These are phyloP conservation scores for Malurus cyaneus DNA, from an alignment of 2,113 vertebrate species.

Conservation along the genomic window DNA sequence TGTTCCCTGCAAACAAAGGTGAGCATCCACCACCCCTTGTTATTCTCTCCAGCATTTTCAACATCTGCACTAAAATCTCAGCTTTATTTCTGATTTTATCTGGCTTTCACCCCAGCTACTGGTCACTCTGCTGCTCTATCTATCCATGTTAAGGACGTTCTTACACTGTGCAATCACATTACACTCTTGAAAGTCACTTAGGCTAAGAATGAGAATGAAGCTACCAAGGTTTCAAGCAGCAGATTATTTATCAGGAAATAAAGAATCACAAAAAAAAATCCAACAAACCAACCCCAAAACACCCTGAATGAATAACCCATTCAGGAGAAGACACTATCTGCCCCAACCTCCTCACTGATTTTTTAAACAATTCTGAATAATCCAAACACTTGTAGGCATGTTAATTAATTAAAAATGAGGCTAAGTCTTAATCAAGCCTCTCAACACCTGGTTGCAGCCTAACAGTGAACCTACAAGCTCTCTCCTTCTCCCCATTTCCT, in stretches of 20 bases:
- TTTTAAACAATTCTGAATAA: background rate
- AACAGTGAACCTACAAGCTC: background rate
- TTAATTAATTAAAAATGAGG: background rate
- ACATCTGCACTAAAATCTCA: background rate
- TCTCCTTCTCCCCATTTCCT: background rate
- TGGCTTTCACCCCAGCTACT: background rate
- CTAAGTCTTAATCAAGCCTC: background rate
- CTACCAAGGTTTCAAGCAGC: background rate
- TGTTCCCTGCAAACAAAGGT: background rate
- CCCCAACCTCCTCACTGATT: background rate
- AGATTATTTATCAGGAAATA: background rate
- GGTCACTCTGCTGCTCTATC: background rate
- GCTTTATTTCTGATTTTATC: background rate
- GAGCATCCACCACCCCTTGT: background rate
- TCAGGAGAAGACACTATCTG: background rate
- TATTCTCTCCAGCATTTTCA: background rate
- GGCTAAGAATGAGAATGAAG: background rate
- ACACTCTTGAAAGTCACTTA: background rate
- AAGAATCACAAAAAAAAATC: background rate
- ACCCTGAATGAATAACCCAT: background rate
- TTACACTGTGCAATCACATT: background rate
- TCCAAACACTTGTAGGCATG: background rate
- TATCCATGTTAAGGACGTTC: background rate
- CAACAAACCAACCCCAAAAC: background rate
- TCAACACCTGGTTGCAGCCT: background rate